A percentile compares a stretch with the other conserved stretches of the same genome.
These are phyloP conservation scores for Sebastes aleutianus DNA, from an alignment of 2,797 vertebrate genomes.

Conservation along the genomic window DNA sequence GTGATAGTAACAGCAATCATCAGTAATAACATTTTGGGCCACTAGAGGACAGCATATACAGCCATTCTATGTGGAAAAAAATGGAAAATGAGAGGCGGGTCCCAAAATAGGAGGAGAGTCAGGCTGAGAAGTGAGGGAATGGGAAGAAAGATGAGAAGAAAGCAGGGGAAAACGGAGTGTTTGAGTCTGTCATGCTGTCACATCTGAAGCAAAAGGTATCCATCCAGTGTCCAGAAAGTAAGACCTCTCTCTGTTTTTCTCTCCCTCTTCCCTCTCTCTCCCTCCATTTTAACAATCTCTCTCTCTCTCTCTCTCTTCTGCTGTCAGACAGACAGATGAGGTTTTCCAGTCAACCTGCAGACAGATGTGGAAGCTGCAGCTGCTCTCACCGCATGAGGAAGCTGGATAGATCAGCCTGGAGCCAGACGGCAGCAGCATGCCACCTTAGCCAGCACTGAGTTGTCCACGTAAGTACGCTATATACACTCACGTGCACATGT, in stretches of 20 bases:
- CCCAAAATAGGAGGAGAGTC: conserved; percentile 33
- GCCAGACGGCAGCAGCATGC: conserved; percentile 13
- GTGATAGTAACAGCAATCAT: neutral
- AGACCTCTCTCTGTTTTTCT: neutral
- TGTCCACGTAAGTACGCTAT: conserved; percentile 24
- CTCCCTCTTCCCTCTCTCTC: neutral
- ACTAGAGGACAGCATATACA: conserved; percentile 26
- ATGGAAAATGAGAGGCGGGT: conserved; percentile 29
- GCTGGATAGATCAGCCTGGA: conserved; percentile 9
- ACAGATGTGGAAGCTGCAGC: conserved; percentile 48
- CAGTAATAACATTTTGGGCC: neutral
- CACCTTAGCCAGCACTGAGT: conserved; percentile 14
- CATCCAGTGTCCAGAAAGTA: conserved; percentile 7
- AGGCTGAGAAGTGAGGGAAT: neutral
- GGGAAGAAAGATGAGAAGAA: conserved; percentile 12
- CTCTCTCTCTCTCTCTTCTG: neutral
- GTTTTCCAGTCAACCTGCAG: conserved; percentile 29
- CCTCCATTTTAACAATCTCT: neutral
- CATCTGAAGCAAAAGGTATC: conserved; percentile 4
- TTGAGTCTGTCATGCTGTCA: conserved; percentile 15
- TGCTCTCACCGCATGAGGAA: conserved; percentile 1
- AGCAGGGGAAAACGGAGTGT: conserved; percentile 32
- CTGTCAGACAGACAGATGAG: conserved; percentile 17
- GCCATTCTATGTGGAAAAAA: neutral
- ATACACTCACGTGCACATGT: neutral